A percentile compares a stretch with the other conserved stretches of the same genome.
phyloP scores from a whole-genome alignment of 2,113 vertebrate species.

The Chloropsis cyanopogon region DNA sequence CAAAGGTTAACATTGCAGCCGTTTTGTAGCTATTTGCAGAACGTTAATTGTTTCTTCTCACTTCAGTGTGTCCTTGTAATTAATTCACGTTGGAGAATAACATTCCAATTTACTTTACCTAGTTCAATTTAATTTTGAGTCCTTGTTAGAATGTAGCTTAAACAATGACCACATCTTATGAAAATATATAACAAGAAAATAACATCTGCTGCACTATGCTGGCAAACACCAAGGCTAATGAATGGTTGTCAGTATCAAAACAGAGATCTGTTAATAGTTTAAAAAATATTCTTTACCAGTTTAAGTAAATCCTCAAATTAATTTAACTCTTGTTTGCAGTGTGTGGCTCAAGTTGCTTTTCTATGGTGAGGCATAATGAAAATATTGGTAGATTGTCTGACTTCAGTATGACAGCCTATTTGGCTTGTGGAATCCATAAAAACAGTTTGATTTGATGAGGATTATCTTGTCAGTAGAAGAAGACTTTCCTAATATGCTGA shows the following conservation, averaged over 20 bases:
- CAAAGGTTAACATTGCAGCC: not conserved
- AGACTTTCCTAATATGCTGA: not conserved
- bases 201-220: slow-evolving; percentile 45
- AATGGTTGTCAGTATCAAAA: not conserved
- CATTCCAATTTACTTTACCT: slow-evolving; percentile 46
- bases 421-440: not conserved
- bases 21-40: slow-evolving; percentile 21
- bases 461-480: not conserved
- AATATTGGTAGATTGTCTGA: not conserved
- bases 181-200: slow-evolving; percentile 45
- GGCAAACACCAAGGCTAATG: slow-evolving; percentile 26
- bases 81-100: not conserved
- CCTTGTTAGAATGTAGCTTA: slow-evolving; percentile 35
- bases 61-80: slow-evolving; percentile 34
- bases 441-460: not conserved
- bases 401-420: not conserved
- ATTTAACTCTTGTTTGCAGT: slow-evolving; percentile 22
- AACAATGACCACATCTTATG: slow-evolving; percentile 46
- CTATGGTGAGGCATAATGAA: not conserved
- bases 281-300: slow-evolving; percentile 8
- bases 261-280: slow-evolving; percentile 45
- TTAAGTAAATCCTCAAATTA: not conserved
- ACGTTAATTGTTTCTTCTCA: not conserved
- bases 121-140: slow-evolving; percentile 36
- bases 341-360: not conserved